These are phyloP conservation scores for Dromaius novaehollandiae DNA, from an alignment of 2,113 vertebrate species.

Conservation along the genomic window DNA sequence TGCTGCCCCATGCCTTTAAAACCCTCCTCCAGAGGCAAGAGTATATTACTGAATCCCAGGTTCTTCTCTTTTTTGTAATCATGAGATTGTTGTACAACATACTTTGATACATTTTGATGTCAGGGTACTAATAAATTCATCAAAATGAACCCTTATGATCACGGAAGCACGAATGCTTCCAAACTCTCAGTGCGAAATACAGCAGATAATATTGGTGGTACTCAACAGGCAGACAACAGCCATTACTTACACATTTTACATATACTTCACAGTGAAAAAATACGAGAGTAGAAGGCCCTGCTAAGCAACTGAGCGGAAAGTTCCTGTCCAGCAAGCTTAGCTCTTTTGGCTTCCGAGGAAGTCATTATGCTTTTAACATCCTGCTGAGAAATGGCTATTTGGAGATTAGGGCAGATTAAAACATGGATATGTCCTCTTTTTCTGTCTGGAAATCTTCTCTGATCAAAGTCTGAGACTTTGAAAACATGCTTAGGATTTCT, in stretches of 20 bases:
- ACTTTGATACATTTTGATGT: not conserved
- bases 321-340: not conserved
- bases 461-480: not conserved
- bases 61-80: not conserved
- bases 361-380: not conserved
- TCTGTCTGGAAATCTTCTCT: not conserved
- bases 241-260: not conserved
- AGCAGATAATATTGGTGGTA: not conserved
- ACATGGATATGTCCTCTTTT: not conserved
- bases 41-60: not conserved
- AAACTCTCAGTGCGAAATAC: not conserved
- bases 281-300: not conserved
- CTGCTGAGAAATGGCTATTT: not conserved
- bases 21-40: not conserved
- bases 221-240: not conserved
- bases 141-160: not conserved
- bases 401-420: not conserved
- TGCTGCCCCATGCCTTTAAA: not conserved
- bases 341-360: not conserved
- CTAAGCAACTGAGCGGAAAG: not conserved
- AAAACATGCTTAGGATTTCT: not conserved
- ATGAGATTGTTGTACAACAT: not conserved
- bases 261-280: not conserved
- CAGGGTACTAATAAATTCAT: not conserved
- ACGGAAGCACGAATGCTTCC: not conserved